Base-by-base conservation (phyloP, 1,140 invertebrate genomes). In the Pseudobourletiella spinata region DNA sequence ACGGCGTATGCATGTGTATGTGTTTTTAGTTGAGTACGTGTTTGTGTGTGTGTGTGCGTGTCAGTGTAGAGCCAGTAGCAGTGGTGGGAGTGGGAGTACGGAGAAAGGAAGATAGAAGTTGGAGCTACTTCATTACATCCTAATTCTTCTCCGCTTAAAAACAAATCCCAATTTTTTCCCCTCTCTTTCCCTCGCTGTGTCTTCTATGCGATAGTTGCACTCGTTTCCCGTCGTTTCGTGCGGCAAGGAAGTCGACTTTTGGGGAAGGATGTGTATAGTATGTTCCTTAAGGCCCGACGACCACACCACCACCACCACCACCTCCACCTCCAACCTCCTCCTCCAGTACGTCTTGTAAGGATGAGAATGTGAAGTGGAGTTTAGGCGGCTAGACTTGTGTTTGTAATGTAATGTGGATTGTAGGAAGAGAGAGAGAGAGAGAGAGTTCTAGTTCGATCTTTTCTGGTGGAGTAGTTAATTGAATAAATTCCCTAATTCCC, bases 401-500 rank as follows among this genome's bases (percentile, higher is more conserved):
- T 6, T 32, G 52, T 55, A 55, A 55, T 35, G 52, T 55, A 55
- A 55, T 55, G 50, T 52, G 18, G 50, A 48, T 22, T 8, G 50
- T 26, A 30, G 50, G 20, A 52, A 16, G 59, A n/a, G n/a, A n/a
- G n/a, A n/a, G n/a, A n/a, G n/a, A n/a, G 46, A 63, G 46, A 26
- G 55, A 52, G 51, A 43, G 61, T 57, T 63, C 42, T 55, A 57
- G 57, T 59, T 64, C 30, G 58, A 61, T 62, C 59, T 61, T 57
- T 62, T 66, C 56, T 48, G 54, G 52, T 61, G 54, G 61, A 67
- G 62, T 64, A 68, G 66, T 69, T 69, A 69, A 69, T 69, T 69
- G 67, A 69, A 69, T 69, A 69, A 69, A 69, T 66, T 66, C 67
- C 67, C 64, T 66, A 69, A 66, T 69, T 69, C 67, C 66, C 67